phyloP scores from a whole-genome alignment of 2,797 vertebrate genomes.

The Sebastes baramenuke region DNA sequence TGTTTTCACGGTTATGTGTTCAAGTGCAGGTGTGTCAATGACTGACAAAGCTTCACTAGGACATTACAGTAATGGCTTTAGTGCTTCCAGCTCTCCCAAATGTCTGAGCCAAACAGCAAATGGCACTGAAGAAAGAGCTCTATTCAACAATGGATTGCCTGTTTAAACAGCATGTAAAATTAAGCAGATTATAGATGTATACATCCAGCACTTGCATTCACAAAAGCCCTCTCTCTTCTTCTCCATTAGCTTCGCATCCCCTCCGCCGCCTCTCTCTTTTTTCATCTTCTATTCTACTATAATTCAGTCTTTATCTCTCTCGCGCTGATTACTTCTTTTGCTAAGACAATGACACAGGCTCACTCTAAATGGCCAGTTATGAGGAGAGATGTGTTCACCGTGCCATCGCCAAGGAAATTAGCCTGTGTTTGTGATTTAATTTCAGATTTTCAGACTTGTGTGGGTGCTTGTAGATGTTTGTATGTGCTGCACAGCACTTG shows the following conservation, averaged over 20 bases:
- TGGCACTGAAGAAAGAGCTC: slow-evolving; percentile 14
- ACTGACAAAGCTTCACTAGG: background rate
- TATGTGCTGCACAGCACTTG: background rate
- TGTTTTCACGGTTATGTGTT: slow-evolving; percentile 12
- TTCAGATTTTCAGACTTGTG: slow-evolving; percentile 59
- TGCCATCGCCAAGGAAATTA: slow-evolving; percentile 58
- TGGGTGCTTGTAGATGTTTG: slow-evolving; percentile 1
- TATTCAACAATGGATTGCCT: slow-evolving; percentile 54
- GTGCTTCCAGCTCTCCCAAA: slow-evolving; percentile 15
- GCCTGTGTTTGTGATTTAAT: slow-evolving; percentile 70
- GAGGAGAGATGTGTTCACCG: slow-evolving; percentile 34
- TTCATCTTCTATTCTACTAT: slow-evolving; percentile 22
- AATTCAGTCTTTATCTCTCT: slow-evolving; percentile 62
- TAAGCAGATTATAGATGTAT: slow-evolving; percentile 57
- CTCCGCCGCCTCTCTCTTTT: slow-evolving; percentile 15
- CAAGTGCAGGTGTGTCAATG: slow-evolving; percentile 9
- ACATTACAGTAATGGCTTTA: slow-evolving; percentile 21
- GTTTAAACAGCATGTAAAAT: slow-evolving; percentile 66
- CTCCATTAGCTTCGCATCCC: background rate
- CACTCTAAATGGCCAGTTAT: slow-evolving; percentile 44
- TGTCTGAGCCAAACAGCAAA: slow-evolving; percentile 9
- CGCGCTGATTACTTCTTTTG: slow-evolving; percentile 60
- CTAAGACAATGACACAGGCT: slow-evolving; percentile 61
- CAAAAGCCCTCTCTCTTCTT: slow-evolving; percentile 29
- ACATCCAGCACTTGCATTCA: slow-evolving; percentile 38